Evolutionary conservation across 2,888 invertebrate species (phyloP), one percentile per base, ranked within the genome.

Genomic region (Nemoura dubitans): DNA sequence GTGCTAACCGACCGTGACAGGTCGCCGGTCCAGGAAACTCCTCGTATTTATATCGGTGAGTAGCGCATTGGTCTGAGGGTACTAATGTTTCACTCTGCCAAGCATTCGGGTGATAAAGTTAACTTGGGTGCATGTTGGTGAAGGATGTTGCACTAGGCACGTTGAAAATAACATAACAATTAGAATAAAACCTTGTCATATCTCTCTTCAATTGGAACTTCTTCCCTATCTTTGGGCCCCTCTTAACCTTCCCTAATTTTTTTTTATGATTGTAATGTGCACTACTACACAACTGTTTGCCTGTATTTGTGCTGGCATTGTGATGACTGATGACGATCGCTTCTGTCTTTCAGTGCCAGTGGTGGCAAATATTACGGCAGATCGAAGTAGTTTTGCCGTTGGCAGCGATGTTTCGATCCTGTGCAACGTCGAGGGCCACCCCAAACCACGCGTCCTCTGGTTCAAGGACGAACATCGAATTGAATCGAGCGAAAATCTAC

Each of bases 401-500:
- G 96, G 96, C 87, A 93, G 94, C 42, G 95, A 95, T 89, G 93
- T 97, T 89, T 93, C 92, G 78, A 93, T 98, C 88, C 94, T 93
- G 21, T 98, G 97, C 90, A 94, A 94, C 43, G 96, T 96, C 81
- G 95, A 95, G 89, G 97, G 97, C 2, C 95, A 95, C 91, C 97
- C 97, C 0, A 92, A 92, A 86, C 97, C 97, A 1, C 92, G 93
- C 88, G 95, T 97, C 1, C 92, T 93, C 87, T 98, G 98, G 98
- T 96, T 94, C 91, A 97, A 97, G 91, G 95, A 98, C 90, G 94
- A 95, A 82, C 91, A 91, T 42, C 92, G 92, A 0, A 90, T 97
- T 21, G 89, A 91, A 43, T 89, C 93, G 36, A 93, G 92, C 86
- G 94, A 94, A 86, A 93, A 94, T 88, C 92, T 95, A 86, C 93